These are phyloP conservation scores for Stenolophus ochropezus DNA, from an alignment of 2,888 invertebrate genomes.

Conservation along the genomic window DNA sequence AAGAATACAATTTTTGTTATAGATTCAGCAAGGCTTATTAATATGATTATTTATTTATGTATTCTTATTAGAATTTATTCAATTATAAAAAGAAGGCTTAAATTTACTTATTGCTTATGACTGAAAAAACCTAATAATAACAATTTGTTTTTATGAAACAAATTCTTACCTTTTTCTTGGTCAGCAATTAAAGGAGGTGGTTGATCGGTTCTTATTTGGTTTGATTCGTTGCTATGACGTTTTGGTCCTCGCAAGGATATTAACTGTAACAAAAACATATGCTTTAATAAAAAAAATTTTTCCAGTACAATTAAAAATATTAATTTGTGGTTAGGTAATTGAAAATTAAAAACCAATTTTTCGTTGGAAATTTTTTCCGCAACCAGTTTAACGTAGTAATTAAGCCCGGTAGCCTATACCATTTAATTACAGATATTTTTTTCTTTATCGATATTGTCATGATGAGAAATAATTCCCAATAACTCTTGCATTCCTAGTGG, in stretches of 20 bases:
- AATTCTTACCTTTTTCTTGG: slow-evolving; percentile 78
- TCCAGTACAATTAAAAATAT: slow-evolving; percentile 22
- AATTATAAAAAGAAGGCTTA: no score
- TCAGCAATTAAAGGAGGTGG: slow-evolving; percentile 82
- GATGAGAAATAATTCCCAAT: neutral
- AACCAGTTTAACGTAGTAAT: neutral
- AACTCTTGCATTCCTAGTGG: slow-evolving; percentile 15
- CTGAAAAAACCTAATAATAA: neutral
- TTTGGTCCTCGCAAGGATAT: slow-evolving; percentile 76
- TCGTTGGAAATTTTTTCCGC: neutral
- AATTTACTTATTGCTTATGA: no score
- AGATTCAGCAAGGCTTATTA: no score
- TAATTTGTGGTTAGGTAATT: neutral
- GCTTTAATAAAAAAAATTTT: no score
- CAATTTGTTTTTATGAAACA: neutral
- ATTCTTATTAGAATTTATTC: no score
- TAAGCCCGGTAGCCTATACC: neutral
- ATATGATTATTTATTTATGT: no score
- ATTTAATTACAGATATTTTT: neutral
- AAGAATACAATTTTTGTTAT: no score
- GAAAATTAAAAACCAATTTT: neutral
- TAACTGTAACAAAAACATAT: slow-evolving; percentile 72
- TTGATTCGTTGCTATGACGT: slow-evolving; percentile 73
- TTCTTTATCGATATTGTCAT: neutral
- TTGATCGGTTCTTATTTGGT: slow-evolving; percentile 69